A percentile compares a stretch with the other conserved stretches of the same genome.
Conservation (phyloP, 1,140 invertebrate genomes). For the Aphidius ervi region DNA sequence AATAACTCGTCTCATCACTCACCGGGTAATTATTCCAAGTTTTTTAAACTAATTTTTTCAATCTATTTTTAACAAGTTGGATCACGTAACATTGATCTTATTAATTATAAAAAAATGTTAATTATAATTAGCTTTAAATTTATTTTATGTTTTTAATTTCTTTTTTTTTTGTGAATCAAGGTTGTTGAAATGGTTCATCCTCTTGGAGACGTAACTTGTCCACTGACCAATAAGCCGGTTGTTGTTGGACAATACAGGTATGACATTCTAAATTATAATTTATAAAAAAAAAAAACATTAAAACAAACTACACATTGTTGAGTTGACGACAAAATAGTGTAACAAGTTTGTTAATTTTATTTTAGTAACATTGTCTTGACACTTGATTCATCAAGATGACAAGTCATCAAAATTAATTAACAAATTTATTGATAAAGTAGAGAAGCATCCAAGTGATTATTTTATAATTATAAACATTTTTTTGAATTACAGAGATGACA, state of each 20-base stretch:
- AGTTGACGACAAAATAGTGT: too few relatives aligned
- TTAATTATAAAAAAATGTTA: slow-evolving; percentile 8
- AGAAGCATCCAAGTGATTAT: too few relatives aligned
- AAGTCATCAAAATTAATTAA: not conserved
- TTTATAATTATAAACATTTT: not conserved
- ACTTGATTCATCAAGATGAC: not conserved
- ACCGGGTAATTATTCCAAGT: slow-evolving; percentile 50
- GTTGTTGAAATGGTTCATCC: slow-evolving; percentile 76
- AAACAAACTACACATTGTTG: too few relatives aligned
- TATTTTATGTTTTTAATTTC: too few relatives aligned
- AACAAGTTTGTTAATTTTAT: too few relatives aligned
- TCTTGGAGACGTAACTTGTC: slow-evolving; percentile 77
- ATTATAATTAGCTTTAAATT: not conserved
- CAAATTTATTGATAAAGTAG: not conserved
- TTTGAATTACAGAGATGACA: slow-evolving; percentile 58
- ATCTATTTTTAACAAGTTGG: slow-evolving; percentile 7
- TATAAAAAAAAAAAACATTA: not conserved
- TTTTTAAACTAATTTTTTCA: slow-evolving; percentile 10
- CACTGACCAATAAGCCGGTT: slow-evolving; percentile 76
- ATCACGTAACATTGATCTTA: not conserved
- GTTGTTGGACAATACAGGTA: slow-evolving; percentile 64
- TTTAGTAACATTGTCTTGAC: too few relatives aligned
- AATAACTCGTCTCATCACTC: slow-evolving; percentile 71
- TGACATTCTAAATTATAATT: slow-evolving; percentile 4
- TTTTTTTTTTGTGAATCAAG: slow-evolving; percentile 28